Conservation (phyloP, 2,797 vertebrate genomes). For the Acipenser ruthenus region DNA sequence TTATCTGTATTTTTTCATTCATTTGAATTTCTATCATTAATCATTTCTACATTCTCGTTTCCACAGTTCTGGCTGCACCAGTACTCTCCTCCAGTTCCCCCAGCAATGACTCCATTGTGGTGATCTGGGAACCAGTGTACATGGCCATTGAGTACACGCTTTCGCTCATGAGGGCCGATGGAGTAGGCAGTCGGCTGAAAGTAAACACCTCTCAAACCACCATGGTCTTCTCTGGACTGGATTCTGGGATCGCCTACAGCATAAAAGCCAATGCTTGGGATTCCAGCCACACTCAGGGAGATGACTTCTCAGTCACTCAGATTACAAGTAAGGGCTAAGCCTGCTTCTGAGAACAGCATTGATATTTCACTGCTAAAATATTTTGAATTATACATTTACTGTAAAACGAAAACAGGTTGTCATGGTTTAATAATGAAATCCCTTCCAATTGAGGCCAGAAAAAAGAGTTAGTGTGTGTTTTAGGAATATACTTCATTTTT, state of each 20-base stretch:
- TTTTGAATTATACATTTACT: too few relatives aligned
- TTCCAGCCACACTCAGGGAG: slow-evolving; percentile 61
- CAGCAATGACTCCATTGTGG: slow-evolving; percentile 61
- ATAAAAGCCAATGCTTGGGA: slow-evolving; percentile 72
- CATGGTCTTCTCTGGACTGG: slow-evolving; percentile 55
- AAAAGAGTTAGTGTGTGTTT: too few relatives aligned
- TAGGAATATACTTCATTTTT: too few relatives aligned
- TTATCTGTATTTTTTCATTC: too few relatives aligned
- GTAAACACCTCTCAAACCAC: slow-evolving; percentile 63
- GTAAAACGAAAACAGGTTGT: too few relatives aligned
- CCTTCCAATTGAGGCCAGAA: too few relatives aligned
- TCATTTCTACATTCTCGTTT: background rate
- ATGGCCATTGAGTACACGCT: slow-evolving; percentile 65
- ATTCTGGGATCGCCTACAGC: slow-evolving; percentile 66
- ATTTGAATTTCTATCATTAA: too few relatives aligned
- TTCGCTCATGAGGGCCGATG: slow-evolving; percentile 52
- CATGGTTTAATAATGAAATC: too few relatives aligned
- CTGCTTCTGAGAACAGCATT: too few relatives aligned
- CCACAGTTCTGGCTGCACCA: slow-evolving; percentile 70
- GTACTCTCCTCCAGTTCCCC: slow-evolving; percentile 58
- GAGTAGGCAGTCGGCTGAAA: slow-evolving; percentile 47
- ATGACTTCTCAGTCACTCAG: slow-evolving; percentile 64
- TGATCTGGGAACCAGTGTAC: slow-evolving; percentile 61
- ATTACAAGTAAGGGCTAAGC: slow-evolving; percentile 70
- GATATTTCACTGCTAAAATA: too few relatives aligned